These are phyloP conservation scores for Drosophila aldrichi DNA, from an alignment of 2,888 invertebrate species.

Conservation along the genomic window DNA sequence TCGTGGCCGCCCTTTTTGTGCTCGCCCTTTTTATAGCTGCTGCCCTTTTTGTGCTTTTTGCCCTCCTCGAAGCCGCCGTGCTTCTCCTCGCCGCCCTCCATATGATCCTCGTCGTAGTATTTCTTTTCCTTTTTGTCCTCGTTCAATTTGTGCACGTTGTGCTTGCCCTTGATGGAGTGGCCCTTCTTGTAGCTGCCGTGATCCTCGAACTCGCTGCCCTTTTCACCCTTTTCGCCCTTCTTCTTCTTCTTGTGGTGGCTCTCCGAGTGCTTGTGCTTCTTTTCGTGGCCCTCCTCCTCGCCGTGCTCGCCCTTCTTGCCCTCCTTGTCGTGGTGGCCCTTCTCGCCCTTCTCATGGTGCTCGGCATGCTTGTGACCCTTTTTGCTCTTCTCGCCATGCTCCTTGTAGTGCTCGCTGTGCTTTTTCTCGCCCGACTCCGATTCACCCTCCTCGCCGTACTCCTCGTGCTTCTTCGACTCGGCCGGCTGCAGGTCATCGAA, in stretches of 20 bases:
- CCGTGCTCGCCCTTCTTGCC: conserved; percentile 86
- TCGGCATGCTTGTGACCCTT: conserved; percentile 91
- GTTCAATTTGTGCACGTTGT: conserved; percentile 93
- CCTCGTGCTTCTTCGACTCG: conserved; percentile 82
- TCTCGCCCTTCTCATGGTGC: conserved; percentile 88
- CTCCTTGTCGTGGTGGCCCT: conserved; percentile 91
- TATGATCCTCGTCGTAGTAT: conserved; percentile 94
- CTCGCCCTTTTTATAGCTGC: conserved; percentile 92
- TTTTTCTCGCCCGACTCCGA: conserved; percentile 90
- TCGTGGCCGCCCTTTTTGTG: conserved; percentile 91
- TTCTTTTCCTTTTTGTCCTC: conserved; percentile 95
- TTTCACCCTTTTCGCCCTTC: conserved; percentile 86
- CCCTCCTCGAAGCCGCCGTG: conserved; percentile 93
- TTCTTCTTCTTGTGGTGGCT: conserved; percentile 86
- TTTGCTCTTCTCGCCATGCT: conserved; percentile 90
- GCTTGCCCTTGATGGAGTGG: conserved; percentile 94
- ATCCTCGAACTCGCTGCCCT: conserved; percentile 85
- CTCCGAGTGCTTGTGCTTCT: conserved; percentile 86
- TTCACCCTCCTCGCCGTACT: conserved; percentile 81
- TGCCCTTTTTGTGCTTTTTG: conserved; percentile 93
- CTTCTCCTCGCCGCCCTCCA: conserved; percentile 92
- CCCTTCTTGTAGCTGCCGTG: conserved; percentile 92
- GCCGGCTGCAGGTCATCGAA: conserved; percentile 82
- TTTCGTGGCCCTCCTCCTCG: conserved; percentile 86
- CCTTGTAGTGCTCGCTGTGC: conserved; percentile 88